Evolutionary conservation across 2,888 invertebrate genomes (phyloP), one percentile per base, ranked within the genome.

Genomic region (Liodrosophila aerea): DNA sequence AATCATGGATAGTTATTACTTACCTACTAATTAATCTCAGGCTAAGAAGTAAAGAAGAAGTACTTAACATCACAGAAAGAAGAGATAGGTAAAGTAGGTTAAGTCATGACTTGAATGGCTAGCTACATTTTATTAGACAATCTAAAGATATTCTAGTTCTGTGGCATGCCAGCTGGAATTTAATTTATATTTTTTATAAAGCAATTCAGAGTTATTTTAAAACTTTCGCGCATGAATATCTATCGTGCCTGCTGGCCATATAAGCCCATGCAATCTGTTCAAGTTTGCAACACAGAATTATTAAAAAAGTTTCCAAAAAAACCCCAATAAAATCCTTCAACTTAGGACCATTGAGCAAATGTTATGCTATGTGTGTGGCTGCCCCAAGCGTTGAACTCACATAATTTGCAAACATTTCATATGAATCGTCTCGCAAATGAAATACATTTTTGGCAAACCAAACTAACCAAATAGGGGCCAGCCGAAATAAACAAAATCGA

Each of bases 401-500:
- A 78, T 78, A 68, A 80, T 80, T 68, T 59, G 53, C 69, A 57
- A 71, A 75, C 80, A 82, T 80, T 64, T 80, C 46, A 57, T 68
- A 47, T 33, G 18, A 36, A 47, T 39, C 54, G 22, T 22, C 2
- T 22, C 64, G 64, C 76, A 73, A 59, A 49, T 51, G 52, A 64
- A 75, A 57, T 71, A 64, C 59, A 56, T 75, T 70, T 75, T 70
- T 59, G 51, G n/a, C 41, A 34, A 11, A 12, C 37, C 41, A 56
- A 67, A 54, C 36, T 29, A 57, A 36, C 84, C 86, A 80, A 62
- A 78, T 72, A 62, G 67, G 85, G 84, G 59, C 2, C 66, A 85
- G 47, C 83, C 58, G 50, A 60, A 78, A 83, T 81, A 76, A 86
- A 76, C 65, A 61, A 86, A 84, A 76, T 71, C 61, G 76, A 62